These are phyloP conservation scores for Biston stratarius DNA, from an alignment of 2,888 invertebrate genomes.

Conservation along the genomic window DNA sequence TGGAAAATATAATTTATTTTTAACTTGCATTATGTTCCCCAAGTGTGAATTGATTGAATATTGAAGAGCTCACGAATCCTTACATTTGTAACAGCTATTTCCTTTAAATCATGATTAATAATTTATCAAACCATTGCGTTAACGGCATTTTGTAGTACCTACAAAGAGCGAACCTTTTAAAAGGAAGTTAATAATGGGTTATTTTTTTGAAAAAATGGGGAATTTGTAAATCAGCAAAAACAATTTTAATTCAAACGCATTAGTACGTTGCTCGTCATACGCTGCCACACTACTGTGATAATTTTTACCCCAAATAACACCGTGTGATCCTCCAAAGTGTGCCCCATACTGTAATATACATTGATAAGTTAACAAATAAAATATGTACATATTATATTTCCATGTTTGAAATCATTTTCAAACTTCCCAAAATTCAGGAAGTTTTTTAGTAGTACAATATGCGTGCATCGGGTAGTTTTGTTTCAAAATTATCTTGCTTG, in stretches of 20 bases:
- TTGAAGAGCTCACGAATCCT: conserved; percentile 8
- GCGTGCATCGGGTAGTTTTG: conserved; percentile 41
- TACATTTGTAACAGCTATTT: conserved; percentile 6
- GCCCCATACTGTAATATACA: conserved; percentile 47
- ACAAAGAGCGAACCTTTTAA: too few relatives aligned
- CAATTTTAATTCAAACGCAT: conserved; percentile 28
- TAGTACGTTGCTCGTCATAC: conserved; percentile 82
- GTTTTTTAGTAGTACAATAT: conserved; percentile 48
- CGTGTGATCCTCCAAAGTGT: conserved; percentile 58
- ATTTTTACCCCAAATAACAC: conserved; percentile 70
- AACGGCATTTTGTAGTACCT: not conserved
- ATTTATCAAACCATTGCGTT: not conserved
- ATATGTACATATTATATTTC: conserved; percentile 40
- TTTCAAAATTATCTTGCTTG: conserved; percentile 55
- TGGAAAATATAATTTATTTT: conserved; percentile 12
- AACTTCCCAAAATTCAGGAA: conserved; percentile 75
- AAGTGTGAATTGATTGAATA: conserved; percentile 30
- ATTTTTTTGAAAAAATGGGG: not conserved
- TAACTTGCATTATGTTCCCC: conserved; percentile 21
- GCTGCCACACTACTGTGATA: conserved; percentile 80
- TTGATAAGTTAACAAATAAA: conserved; percentile 43
- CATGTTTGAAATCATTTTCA: conserved; percentile 42
- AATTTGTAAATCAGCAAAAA: not conserved
- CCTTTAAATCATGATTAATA: not conserved
- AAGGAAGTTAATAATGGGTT: too few relatives aligned